Base-by-base conservation (phyloP, 2,113 vertebrate species). In the Sturnus vulgaris region DNA sequence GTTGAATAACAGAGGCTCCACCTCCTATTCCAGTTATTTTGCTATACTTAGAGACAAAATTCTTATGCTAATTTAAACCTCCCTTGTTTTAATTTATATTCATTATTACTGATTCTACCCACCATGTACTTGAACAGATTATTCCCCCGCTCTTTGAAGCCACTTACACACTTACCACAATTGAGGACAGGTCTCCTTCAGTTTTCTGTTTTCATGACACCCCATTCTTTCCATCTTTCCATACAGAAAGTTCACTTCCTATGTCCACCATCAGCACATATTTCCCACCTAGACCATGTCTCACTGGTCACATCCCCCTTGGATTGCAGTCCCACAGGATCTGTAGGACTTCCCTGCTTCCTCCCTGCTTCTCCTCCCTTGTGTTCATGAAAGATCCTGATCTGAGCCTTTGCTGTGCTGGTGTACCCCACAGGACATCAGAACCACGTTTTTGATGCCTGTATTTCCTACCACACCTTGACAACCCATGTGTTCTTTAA, bases 81-180 rank as follows among this genome's bases (percentile, higher is more conserved):
- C 94, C 90, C 90, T 90, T 97, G 79, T 94, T 95, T 95, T 88
- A 97, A 93, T 95, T 95, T 94, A 83, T 88, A 96, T 92, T 93
- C 85, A 37, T 95, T 90, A 92, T 94, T 96, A 90, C 90, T 81
- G 71, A 31, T 88, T 83, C 92, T 96, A 83, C 90, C 90, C 94
- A 94, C 90, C 30, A 70, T 14, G 47, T 96, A 82, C 76, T 61
- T 70, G 63, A 88, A 90, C 42, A 94, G 66, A 92, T 93, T 80
- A 88, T 83, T 81, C 79, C 71, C 46, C 68, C 3, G 0, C 79
- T 88, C 50, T 92, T 70, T 73, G 59, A 80, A 94, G 76, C 55
- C 85, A 59, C 50, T 91, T 87, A 40, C 73, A 94, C 87, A 30
- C 65, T 46, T 69, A 59, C 47, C 59, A 63, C 50, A 73, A 3